A percentile compares a stretch with the other conserved stretches of the same genome.
Evolutionary conservation across 2,888 invertebrate genomes (phyloP).

Genomic region (Arrhopalites spinosus): DNA sequence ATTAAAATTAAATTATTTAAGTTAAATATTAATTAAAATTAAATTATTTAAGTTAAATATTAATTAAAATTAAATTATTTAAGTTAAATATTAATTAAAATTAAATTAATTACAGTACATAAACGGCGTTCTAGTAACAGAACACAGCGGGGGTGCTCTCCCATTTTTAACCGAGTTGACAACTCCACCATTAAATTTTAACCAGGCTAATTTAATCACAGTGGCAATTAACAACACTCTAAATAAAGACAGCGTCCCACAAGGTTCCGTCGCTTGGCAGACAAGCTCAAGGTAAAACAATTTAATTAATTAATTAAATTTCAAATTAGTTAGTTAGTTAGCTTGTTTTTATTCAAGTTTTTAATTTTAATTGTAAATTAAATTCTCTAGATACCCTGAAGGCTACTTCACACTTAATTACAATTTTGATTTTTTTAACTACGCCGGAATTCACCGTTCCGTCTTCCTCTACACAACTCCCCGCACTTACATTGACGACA

Average conservation of each 20-base stretch:
- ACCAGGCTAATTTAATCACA: slow-evolving; percentile 75
- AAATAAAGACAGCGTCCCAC: slow-evolving; percentile 84
- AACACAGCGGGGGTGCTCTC: slow-evolving; percentile 92
- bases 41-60: too few relatives aligned
- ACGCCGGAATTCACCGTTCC: too few relatives aligned
- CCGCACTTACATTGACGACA: slow-evolving; percentile 78
- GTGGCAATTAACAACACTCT: slow-evolving; percentile 94
- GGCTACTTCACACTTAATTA: slow-evolving; percentile 74
- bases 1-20: too few relatives aligned
- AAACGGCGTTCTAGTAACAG: slow-evolving; percentile 79
- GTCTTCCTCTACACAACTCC: slow-evolving; percentile 89
- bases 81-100: too few relatives aligned
- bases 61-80: too few relatives aligned
- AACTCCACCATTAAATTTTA: slow-evolving; percentile 24
- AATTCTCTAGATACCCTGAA: slow-evolving; percentile 67
- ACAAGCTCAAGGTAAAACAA: background rate
- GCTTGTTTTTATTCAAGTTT: background rate
- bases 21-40: too few relatives aligned
- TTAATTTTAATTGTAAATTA: slow-evolving; percentile 44
- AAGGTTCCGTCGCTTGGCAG: slow-evolving; percentile 66
- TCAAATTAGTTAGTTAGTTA: background rate
- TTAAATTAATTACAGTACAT: too few relatives aligned
- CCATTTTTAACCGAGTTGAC: slow-evolving; percentile 87
- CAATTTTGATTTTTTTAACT: slow-evolving; percentile 96
- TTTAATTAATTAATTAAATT: background rate